A percentile compares a stretch with the other conserved stretches of the same genome.
Evolutionary conservation across 1,140 invertebrate genomes (phyloP).

Genomic region (Trigoniulus corallinus): DNA sequence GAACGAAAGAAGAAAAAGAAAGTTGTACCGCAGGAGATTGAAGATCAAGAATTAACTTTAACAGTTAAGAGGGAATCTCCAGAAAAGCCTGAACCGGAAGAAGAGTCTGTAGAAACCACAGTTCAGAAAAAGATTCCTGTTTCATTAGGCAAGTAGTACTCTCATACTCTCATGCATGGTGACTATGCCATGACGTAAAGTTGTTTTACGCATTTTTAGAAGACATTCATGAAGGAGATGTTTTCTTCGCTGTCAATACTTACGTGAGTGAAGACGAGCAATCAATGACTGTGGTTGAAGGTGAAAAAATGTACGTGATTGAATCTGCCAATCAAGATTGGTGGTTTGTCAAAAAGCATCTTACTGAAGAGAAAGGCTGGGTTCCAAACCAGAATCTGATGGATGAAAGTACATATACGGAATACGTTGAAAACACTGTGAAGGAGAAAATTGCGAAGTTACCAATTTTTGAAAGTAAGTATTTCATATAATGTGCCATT

Average conservation of each 20-base stretch:
- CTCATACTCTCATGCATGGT: conserved; percentile 5
- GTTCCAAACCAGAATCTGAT: conserved; percentile 76
- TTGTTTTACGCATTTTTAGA: conserved; percentile 8
- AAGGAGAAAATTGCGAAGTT: conserved; percentile 81
- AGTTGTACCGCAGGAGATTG: neutral
- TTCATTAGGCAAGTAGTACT: conserved; percentile 10
- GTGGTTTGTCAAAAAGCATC: conserved; percentile 81
- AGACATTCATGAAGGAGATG: conserved; percentile 47
- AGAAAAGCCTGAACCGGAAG: conserved; percentile 9
- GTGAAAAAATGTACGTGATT: conserved; percentile 68
- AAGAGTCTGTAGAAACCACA: conserved; percentile 9
- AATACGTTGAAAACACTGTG: conserved; percentile 69
- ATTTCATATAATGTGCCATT: neutral
- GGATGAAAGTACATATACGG: conserved; percentile 57
- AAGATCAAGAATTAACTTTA: neutral
- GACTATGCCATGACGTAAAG: neutral
- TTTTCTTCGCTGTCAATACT: conserved; percentile 63
- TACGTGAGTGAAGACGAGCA: conserved; percentile 76
- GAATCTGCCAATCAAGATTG: conserved; percentile 50
- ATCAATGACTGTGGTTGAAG: conserved; percentile 72
- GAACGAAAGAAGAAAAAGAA: conserved; percentile 7
- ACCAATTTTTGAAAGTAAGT: conserved; percentile 78
- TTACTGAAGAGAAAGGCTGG: conserved; percentile 80
- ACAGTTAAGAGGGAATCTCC: neutral
- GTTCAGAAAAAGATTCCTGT: conserved; percentile 12